Evolutionary conservation across 2,113 vertebrate species (phyloP), one percentile per base, ranked within the genome.

Genomic region (Odontesthes bonariensis): DNA sequence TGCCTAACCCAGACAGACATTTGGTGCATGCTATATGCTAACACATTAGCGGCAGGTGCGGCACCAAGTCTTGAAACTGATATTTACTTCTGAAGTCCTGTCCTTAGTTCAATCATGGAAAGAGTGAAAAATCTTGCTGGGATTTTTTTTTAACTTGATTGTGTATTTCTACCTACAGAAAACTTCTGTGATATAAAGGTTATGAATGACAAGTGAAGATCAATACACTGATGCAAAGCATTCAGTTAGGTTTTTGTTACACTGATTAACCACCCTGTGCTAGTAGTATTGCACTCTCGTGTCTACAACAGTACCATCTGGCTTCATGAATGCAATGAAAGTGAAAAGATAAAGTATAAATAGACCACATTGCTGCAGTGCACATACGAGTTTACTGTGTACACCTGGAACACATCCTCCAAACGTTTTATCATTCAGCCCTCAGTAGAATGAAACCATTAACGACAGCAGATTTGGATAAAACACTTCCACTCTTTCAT

Each of bases 1-100:
- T 75, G 67, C 73, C 35, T 89, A 81, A 91, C 85, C 77, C 83
- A 86, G 81, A 87, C 88, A 69, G 78, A 73, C 83, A 79, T 84
- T 80, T 82, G 81, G 61, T 81, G 77, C 77, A 70, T 49, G 63
- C 77, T 86, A 78, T 74, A 79, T 72, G 75, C 86, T 89, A 83
- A 90, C 81, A 88, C 82, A 86, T 88, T 85, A 87, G 68, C 81
- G 77, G 84, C 86, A 87, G 89, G 86, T 77, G n/a, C n/a, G 81
- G 80, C 84, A 80, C 69, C 9, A 55, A 83, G 88, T 86, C 86
- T 69, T 78, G 78, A 84, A 88, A 69, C 77, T 82, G 85, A 89
- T 81, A 89, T 77, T 84, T 79, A 60, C 90, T 80, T 73, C 82
- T 83, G 79, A 80, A 73, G 85, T 83, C 51, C 52, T 81, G 68